phyloP scores from a whole-genome alignment of 2,113 vertebrate genomes.

The Micronycteris hirsuta region DNA sequence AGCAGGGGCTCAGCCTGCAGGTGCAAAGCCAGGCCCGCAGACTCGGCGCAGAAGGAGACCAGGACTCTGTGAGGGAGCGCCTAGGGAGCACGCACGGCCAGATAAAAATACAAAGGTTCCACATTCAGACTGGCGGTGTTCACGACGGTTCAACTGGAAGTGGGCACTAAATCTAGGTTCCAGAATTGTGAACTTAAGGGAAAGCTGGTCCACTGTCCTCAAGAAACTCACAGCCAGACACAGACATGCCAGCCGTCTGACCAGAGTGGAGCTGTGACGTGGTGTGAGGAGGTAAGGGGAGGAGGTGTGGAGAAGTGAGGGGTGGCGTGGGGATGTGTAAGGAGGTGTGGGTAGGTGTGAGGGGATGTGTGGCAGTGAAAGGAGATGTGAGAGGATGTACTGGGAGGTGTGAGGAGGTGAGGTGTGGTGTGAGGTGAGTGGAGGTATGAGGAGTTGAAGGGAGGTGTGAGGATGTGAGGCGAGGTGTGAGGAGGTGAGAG shows the following conservation, averaged over 20 bases:
- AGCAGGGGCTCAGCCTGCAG: not conserved
- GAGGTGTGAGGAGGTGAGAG: no score
- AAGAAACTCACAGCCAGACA: not conserved
- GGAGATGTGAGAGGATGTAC: not conserved
- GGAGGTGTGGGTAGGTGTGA: not conserved
- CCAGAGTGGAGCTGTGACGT: not conserved
- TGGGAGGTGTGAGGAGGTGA: no score
- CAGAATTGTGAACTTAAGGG: not conserved
- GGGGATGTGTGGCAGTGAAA: not conserved
- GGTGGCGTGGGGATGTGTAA: no score
- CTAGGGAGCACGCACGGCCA: not conserved
- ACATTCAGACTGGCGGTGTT: not conserved
- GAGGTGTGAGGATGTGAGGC: no score
- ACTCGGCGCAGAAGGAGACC: not conserved
- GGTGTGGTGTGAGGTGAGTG: no score
- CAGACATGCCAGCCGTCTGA: not conserved
- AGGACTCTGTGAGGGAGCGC: not conserved
- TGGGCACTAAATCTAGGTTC: not conserved
- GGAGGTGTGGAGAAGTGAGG: no score
- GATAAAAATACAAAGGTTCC: not conserved
- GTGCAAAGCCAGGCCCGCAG: not conserved
- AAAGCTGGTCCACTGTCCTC: not conserved
- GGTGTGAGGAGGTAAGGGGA: no score
- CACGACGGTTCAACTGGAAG: not conserved
- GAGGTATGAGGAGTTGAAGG: not conserved